Conservation (phyloP, 2,888 invertebrate genomes). For the Saturnia pavonia region DNA sequence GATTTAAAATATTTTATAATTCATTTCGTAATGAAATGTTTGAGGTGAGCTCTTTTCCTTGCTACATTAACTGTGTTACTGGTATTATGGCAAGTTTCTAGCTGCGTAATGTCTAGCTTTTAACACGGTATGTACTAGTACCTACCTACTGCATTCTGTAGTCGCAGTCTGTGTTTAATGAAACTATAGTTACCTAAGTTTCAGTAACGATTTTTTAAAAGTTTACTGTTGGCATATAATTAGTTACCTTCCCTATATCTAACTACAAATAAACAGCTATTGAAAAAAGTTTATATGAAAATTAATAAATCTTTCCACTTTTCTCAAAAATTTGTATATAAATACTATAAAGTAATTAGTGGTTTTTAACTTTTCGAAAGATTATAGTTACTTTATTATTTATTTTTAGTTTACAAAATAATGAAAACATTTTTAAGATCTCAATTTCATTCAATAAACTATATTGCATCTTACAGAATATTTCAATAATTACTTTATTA, state of each 20-base stretch:
- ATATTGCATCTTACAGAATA: too few relatives aligned
- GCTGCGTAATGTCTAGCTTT: constrained; percentile 29
- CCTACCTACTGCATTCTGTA: constrained; percentile 56
- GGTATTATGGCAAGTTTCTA: not conserved
- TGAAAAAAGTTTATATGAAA: not conserved
- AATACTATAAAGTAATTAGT: too few relatives aligned
- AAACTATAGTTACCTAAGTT: constrained; percentile 8
- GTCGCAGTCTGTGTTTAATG: constrained; percentile 33
- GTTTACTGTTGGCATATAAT: not conserved
- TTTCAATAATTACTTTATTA: too few relatives aligned
- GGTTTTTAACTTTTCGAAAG: too few relatives aligned
- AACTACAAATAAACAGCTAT: not conserved
- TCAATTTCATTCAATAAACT: too few relatives aligned
- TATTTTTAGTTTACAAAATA: too few relatives aligned
- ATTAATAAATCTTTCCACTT: not conserved
- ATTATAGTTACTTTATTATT: too few relatives aligned
- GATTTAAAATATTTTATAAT: too few relatives aligned
- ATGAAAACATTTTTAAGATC: too few relatives aligned
- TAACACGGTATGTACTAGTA: constrained; percentile 42
- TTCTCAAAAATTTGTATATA: too few relatives aligned
- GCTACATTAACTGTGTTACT: constrained; percentile 2
- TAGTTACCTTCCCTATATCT: not conserved
- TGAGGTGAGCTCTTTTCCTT: not conserved
- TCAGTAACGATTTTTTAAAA: not conserved
- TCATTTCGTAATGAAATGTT: not conserved